Evolutionary conservation across 2,113 vertebrate genomes (phyloP).

Genomic region (Caretta caretta): DNA sequence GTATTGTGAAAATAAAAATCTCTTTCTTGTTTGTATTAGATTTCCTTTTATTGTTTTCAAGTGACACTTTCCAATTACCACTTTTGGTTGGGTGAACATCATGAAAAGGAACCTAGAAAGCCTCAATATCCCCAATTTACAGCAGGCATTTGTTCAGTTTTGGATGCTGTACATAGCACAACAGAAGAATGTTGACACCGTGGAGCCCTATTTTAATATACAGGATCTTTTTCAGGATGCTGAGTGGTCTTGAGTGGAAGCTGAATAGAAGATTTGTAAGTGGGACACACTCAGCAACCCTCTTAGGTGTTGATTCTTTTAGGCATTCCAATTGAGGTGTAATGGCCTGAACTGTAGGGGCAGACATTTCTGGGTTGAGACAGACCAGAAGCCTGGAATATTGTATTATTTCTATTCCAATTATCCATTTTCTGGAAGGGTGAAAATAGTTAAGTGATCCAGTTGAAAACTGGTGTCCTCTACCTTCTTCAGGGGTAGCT

Average conservation of each 20-base stretch:
- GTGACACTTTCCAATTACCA: constrained; percentile 34
- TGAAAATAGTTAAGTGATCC: background rate
- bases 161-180: background rate
- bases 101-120: background rate
- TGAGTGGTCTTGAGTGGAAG: constrained; percentile 5
- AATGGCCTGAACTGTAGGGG: background rate
- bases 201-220: background rate
- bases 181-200: background rate
- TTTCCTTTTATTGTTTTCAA: constrained; percentile 20
- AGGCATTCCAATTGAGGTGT: background rate
- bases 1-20: constrained; percentile 28
- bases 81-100: constrained; percentile 14
- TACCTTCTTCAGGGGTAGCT: background rate
- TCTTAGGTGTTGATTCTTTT: background rate
- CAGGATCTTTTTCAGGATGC: background rate
- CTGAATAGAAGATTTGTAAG: background rate
- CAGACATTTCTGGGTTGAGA: background rate
- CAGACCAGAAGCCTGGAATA: background rate
- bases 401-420: background rate
- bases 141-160: background rate
- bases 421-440: background rate
- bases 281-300: background rate
- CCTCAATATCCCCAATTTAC: background rate
- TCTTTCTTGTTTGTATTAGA: background rate
- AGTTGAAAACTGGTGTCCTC: background rate